A percentile compares a stretch with the other conserved stretches of the same genome.
phyloP scores from a whole-genome alignment of 1,140 invertebrate species.

The Anastrepha ludens region DNA sequence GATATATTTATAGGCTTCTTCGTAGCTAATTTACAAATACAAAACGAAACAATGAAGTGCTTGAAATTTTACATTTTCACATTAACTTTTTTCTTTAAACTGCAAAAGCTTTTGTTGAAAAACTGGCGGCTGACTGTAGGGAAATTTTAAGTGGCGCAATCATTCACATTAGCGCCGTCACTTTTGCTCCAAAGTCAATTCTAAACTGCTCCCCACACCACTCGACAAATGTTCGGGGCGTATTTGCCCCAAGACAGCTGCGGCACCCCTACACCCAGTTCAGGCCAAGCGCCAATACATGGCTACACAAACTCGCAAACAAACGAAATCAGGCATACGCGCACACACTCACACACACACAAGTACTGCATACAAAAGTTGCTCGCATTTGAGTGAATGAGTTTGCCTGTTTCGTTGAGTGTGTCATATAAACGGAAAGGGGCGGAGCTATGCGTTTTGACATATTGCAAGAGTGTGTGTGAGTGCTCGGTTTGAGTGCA shows the following conservation, averaged over 20 bases:
- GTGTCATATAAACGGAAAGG: not conserved
- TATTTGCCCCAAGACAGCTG: not conserved
- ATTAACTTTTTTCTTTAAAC: not conserved
- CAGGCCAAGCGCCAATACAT: not conserved
- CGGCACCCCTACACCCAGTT: not conserved
- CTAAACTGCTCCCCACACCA: conserved; percentile 14
- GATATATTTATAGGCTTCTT: not conserved
- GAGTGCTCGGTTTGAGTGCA: not conserved
- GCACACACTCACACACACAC: not conserved
- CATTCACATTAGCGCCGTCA: conserved; percentile 39
- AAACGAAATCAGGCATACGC: not conserved
- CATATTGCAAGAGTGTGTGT: not conserved
- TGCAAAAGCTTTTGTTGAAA: not conserved
- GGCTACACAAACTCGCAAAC: not conserved
- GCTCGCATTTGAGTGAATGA: conserved; percentile 7
- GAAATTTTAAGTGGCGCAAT: conserved; percentile 39
- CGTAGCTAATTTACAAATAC: not conserved
- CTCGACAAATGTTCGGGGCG: not conserved
- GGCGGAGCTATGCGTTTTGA: not conserved
- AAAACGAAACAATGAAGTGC: not conserved
- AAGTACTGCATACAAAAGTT: not conserved
- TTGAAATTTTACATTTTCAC: not conserved
- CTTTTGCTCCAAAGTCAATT: conserved; percentile 47
- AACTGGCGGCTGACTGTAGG: not conserved
- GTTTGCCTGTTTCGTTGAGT: not conserved